Percentiles rank a stretch among this genome's conserved stretches.
phyloP scores from a whole-genome alignment of 2,797 vertebrate species.

The Moxostoma hubbsi region DNA sequence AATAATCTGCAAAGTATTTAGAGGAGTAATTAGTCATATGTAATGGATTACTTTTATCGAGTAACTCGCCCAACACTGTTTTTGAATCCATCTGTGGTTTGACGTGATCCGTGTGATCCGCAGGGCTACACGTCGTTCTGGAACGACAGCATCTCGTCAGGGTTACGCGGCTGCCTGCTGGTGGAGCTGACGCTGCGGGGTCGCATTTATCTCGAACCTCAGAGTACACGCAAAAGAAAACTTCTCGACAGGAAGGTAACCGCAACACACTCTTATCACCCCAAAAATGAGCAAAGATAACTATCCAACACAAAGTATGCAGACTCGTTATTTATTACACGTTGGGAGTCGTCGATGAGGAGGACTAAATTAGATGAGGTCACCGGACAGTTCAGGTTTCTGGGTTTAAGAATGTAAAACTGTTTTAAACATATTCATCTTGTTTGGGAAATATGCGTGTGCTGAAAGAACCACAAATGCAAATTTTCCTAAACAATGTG shows the following conservation, averaged over 20 bases:
- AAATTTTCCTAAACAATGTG: not conserved
- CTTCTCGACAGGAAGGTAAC: slow-evolving; percentile 81
- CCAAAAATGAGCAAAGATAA: not conserved
- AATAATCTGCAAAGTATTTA: too few relatives aligned
- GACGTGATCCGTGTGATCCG: not conserved
- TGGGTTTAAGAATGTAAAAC: too few relatives aligned
- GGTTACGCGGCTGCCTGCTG: slow-evolving; percentile 80
- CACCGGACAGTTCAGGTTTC: too few relatives aligned
- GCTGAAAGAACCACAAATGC: not conserved
- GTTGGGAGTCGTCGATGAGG: too few relatives aligned
- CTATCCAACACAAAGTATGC: not conserved
- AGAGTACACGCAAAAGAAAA: slow-evolving; percentile 74
- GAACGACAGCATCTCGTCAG: slow-evolving; percentile 87
- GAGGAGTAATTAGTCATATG: too few relatives aligned
- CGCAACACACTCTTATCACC: not conserved
- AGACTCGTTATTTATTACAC: too few relatives aligned
- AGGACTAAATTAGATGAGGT: too few relatives aligned
- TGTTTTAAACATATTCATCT: too few relatives aligned
- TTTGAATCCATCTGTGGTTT: not conserved
- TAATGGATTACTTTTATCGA: too few relatives aligned
- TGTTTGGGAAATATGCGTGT: too few relatives aligned
- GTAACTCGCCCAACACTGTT: too few relatives aligned
- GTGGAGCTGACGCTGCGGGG: slow-evolving; percentile 81
- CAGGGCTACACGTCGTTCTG: slow-evolving; percentile 88
- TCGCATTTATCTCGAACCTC: slow-evolving; percentile 77